Evolutionary conservation across 2,888 invertebrate species (phyloP).

Genomic region (Trachelus tabidus): DNA sequence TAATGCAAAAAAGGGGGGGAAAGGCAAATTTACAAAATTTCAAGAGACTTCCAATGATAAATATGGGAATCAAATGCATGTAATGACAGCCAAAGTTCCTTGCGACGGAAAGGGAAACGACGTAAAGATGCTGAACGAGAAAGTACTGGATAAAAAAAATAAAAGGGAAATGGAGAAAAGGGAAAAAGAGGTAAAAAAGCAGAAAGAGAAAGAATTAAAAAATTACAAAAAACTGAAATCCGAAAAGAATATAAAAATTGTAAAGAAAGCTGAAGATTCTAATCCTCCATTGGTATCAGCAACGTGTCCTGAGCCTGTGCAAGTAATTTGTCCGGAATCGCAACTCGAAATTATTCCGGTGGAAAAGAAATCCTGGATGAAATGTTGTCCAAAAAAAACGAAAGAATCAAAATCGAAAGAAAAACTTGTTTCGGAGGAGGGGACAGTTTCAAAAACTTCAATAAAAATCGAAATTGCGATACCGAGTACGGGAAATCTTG

Average conservation of each 20-base stretch:
- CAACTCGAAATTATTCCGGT: background rate
- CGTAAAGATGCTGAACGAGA: conserved; percentile 7
- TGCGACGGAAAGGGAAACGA: background rate
- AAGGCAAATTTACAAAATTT: conserved; percentile 1
- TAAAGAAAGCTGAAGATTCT: background rate
- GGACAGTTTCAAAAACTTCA: background rate
- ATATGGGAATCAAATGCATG: background rate
- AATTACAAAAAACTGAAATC: background rate
- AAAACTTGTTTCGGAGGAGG: background rate
- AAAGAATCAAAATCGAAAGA: background rate
- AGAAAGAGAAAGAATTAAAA: conserved; percentile 10
- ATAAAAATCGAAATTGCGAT: background rate
- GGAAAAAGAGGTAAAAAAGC: background rate
- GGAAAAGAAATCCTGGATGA: background rate
- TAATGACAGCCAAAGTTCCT: background rate
- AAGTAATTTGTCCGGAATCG: background rate
- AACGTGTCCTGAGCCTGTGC: background rate
- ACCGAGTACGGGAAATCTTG: background rate
- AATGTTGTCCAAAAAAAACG: background rate
- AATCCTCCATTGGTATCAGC: background rate
- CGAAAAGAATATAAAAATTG: background rate
- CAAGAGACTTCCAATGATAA: background rate
- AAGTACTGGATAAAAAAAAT: background rate
- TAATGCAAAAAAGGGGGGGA: background rate
- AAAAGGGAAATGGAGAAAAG: background rate